phyloP scores from a whole-genome alignment of 2,797 vertebrate species.

The Microchirus variegatus region DNA sequence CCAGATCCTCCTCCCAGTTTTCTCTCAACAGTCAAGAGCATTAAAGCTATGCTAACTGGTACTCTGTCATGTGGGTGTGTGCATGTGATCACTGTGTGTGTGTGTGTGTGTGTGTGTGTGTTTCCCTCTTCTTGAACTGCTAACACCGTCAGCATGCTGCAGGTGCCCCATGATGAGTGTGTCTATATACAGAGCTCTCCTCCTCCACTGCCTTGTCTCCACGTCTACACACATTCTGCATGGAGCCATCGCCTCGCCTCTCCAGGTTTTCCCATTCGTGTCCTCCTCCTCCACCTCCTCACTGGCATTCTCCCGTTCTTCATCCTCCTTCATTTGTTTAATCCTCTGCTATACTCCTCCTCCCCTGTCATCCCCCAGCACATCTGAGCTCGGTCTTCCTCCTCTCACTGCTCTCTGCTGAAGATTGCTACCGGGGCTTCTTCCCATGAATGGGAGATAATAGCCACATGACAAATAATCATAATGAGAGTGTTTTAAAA shows the following conservation, averaged over 20 bases:
- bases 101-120: slow-evolving; percentile 24
- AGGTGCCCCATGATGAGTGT: slow-evolving; percentile 61
- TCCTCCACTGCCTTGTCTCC: slow-evolving; percentile 53
- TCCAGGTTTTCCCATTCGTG: slow-evolving; percentile 57
- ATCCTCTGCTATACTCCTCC: slow-evolving; percentile 67
- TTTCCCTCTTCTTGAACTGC: slow-evolving; percentile 44
- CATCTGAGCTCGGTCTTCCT: slow-evolving; percentile 37
- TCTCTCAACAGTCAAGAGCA: slow-evolving; percentile 50
- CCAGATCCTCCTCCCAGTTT: slow-evolving; percentile 35
- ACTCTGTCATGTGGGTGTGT: slow-evolving; percentile 47
- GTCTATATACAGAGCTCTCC: slow-evolving; percentile 60
- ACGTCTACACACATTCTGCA: slow-evolving; percentile 41
- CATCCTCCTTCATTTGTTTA: slow-evolving; percentile 69
- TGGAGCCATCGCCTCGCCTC: slow-evolving; percentile 44
- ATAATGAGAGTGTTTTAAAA: slow-evolving; percentile 33
- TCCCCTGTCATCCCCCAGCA: slow-evolving; percentile 45
- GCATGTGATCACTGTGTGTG: slow-evolving; percentile 4
- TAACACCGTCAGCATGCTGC: slow-evolving; percentile 56
- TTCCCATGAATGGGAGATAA: slow-evolving; percentile 39
- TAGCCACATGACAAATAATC: slow-evolving; percentile 49
- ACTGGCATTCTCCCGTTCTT: slow-evolving; percentile 45
- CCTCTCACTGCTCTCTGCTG: slow-evolving; percentile 30
- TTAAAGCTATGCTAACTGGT: slow-evolving; percentile 67
- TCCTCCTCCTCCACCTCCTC: slow-evolving; percentile 44
- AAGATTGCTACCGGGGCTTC: slow-evolving; percentile 44